These are phyloP conservation scores for Delphinapterus leucas DNA, from an alignment of 2,113 vertebrate species.

Conservation along the genomic window DNA sequence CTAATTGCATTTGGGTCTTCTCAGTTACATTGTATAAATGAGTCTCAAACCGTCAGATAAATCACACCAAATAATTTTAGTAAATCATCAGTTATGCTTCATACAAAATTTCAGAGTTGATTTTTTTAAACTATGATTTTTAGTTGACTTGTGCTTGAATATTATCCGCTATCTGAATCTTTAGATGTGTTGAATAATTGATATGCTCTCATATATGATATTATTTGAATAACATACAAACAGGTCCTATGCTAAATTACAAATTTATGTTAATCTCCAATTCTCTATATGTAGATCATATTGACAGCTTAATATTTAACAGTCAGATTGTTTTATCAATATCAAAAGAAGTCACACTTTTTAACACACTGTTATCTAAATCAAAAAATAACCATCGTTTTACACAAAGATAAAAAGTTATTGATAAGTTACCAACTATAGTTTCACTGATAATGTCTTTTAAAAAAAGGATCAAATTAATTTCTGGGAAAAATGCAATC, in stretches of 20 bases:
- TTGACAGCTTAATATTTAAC: neutral
- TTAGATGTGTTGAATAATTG: neutral
- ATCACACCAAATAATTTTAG: neutral
- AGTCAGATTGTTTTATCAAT: neutral
- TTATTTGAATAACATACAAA: neutral
- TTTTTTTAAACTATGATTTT: neutral
- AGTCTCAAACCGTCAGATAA: neutral
- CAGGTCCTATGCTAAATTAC: neutral
- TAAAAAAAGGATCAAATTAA: neutral
- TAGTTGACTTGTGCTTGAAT: neutral
- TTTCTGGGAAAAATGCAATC: neutral
- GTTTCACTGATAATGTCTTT: neutral
- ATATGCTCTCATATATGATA: neutral
- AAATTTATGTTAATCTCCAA: neutral
- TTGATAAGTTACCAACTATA: neutral
- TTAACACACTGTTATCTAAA: neutral
- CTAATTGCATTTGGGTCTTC: neutral
- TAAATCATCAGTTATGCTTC: neutral
- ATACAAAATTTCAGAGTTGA: neutral
- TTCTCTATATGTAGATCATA: neutral
- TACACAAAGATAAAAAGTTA: neutral
- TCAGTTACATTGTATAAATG: neutral
- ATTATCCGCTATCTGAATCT: neutral
- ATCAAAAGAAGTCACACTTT: neutral
- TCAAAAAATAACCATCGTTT: neutral